Conservation (phyloP, 2,113 vertebrate species). For the Rhombomys opimus region DNA sequence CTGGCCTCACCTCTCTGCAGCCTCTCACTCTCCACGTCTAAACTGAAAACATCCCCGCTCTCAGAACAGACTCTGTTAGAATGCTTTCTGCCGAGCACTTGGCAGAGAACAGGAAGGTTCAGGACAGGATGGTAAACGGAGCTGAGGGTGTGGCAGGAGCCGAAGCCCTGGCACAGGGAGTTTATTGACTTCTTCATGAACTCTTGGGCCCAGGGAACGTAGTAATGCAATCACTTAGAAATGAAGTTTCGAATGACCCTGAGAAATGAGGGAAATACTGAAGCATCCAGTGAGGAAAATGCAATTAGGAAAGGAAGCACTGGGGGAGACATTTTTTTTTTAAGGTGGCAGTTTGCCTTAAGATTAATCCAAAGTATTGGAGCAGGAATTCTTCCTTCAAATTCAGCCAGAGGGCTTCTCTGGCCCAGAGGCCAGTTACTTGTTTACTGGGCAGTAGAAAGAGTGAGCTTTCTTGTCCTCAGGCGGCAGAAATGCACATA, state of each 20-base stretch:
- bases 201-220: not conserved
- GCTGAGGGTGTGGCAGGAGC: not conserved
- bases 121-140: not conserved
- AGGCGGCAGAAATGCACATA: not conserved
- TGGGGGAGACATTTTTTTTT: not conserved
- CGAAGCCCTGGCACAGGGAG: not conserved
- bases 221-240: not conserved
- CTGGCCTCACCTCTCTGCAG: not conserved
- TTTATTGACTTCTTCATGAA: not conserved
- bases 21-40: not conserved
- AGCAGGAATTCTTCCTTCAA: not conserved
- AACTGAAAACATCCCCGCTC: not conserved
- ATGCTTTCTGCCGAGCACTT: not conserved
- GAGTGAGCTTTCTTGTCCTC: not conserved
- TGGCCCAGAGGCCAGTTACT: not conserved
- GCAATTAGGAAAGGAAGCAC: conserved; percentile 5
- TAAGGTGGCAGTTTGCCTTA: conserved; percentile 4
- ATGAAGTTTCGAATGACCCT: conserved; percentile 16
- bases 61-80: not conserved
- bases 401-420: not conserved
- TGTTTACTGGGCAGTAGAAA: not conserved
- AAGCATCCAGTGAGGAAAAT: not conserved
- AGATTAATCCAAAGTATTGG: not conserved
- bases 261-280: not conserved
- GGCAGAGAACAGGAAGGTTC: not conserved